These are phyloP conservation scores for Eueides isabella DNA, from an alignment of 1,140 invertebrate genomes.

Conservation along the genomic window DNA sequence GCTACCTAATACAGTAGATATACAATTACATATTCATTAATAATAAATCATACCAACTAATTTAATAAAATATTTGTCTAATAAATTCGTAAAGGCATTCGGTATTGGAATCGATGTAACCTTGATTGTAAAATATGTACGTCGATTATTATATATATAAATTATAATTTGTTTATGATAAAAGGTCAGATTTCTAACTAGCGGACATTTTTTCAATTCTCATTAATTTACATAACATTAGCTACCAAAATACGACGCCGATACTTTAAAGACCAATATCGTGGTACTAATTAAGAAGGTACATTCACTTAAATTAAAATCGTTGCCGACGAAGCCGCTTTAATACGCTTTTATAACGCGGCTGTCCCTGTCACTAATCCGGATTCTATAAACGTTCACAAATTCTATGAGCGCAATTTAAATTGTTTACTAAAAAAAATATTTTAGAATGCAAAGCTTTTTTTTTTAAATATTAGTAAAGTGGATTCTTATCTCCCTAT, in stretches of 20 bases:
- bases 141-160: constrained; percentile 8
- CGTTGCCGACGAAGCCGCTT: constrained; percentile 16
- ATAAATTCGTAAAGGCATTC: not conserved
- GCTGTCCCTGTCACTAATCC: constrained; percentile 38
- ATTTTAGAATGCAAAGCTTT: no score
- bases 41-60: constrained; percentile 10
- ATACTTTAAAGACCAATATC: constrained; percentile 28
- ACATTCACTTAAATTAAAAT: constrained; percentile 36
- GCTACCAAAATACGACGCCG: constrained; percentile 36
- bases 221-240: constrained; percentile 35
- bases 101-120: constrained; percentile 1
- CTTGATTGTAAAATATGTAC: constrained; percentile 13
- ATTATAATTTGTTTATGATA: constrained; percentile 16
- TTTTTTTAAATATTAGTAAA: no score
- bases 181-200: constrained; percentile 23
- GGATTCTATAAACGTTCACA: constrained; percentile 38
- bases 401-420: not conserved
- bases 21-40: not conserved
- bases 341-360: constrained; percentile 42
- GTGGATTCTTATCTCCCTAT: no score
- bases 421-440: no score
- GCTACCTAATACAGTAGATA: not conserved
- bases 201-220: constrained; percentile 26
- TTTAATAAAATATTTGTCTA: constrained; percentile 11
- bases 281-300: constrained; percentile 38